phyloP scores from a whole-genome alignment of 2,113 vertebrate species.

The Chauna torquata region DNA sequence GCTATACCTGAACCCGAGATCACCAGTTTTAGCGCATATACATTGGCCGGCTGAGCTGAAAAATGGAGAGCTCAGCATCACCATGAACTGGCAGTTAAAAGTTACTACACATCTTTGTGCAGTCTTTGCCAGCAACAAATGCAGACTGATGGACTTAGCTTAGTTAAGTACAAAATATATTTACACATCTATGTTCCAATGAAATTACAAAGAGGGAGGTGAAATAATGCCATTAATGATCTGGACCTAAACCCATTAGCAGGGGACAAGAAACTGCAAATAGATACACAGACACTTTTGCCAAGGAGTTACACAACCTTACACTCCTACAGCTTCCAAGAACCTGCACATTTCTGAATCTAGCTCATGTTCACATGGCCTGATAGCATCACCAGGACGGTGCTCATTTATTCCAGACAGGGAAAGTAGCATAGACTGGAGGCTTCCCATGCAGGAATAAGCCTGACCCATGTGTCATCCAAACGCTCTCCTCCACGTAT shows the following conservation, averaged over 20 bases:
- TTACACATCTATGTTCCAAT: not conserved
- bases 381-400: not conserved
- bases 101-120: not conserved
- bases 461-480: not conserved
- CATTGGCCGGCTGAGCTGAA: not conserved
- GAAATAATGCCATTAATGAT: not conserved
- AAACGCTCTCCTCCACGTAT: fast-evolving
- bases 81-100: not conserved
- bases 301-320: not conserved
- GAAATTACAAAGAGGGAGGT: not conserved
- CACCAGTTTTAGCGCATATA: not conserved
- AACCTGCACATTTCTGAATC: not conserved
- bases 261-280: not conserved
- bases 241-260: not conserved
- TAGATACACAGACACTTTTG: not conserved
- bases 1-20: not conserved
- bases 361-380: not conserved
- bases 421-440: not conserved
- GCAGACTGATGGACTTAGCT: not conserved
- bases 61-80: not conserved
- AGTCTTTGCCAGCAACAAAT: not conserved
- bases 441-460: not conserved
- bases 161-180: not conserved
- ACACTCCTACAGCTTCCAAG: not conserved
- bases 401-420: not conserved